Evolutionary conservation across 2,888 invertebrate genomes (phyloP), one percentile per base, ranked within the genome.

Genomic region (Chesias legatella): DNA sequence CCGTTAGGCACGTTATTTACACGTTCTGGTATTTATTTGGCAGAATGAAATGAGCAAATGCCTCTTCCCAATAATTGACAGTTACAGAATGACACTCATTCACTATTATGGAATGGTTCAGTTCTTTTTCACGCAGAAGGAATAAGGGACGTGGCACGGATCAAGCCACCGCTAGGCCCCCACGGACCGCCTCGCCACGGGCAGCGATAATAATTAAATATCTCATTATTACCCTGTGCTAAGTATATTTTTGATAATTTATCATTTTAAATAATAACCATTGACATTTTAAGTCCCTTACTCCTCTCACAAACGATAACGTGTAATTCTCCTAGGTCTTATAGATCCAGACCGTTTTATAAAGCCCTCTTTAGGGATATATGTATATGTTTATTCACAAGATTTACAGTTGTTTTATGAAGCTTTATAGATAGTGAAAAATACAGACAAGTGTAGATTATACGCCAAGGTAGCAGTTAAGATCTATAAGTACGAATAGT

Each of bases 221-320:
- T 81, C 81, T 81, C 72, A 78, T 74, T 78, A 77, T 83, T 48
- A 86, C 86, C 86, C 86, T 86, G 86, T 86, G 85, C 82, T 66
- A 78, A 74, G 70, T 78, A 75, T 76, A 75, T 73, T 72, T 63
- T 79, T 76, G 80, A 74, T 74, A 77, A 79, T 75, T n/a, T n/a
- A 77, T 75, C 60, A 68, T 73, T 40, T 67, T 64, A 72, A 81
- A 80, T 69, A 67, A 63, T 67, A 63, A 80, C 75, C 75, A 81
- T 79, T 77, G 79, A 73, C 72, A 76, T 75, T 39, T 66, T 56
- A 72, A 74, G 80, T 83, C 83, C 84, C 86, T 83, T 80, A 81
- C 75, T 76, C 84, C 83, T 58, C 72, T 73, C 61, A 77, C 70
- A 77, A 69, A 72, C 65, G 72, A 76, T 64, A 68, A 75, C 70